Conservation (phyloP, 2,113 vertebrate genomes). For the Dasyornis broadbenti region DNA sequence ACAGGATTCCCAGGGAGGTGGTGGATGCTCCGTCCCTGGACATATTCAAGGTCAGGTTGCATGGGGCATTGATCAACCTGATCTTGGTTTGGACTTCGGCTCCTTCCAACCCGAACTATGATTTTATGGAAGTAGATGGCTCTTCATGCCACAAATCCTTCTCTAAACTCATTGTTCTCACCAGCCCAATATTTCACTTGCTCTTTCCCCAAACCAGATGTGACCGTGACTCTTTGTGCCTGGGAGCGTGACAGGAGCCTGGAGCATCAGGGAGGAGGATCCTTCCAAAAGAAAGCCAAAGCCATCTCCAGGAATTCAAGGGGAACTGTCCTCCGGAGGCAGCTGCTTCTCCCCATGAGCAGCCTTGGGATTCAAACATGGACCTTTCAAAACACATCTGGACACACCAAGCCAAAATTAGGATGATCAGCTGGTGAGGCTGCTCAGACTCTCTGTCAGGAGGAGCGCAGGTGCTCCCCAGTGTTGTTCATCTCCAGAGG, state of each 20-base stretch:
- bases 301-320: neutral
- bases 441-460: fast-evolving
- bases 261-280: neutral
- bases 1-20: neutral
- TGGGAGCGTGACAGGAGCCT: neutral
- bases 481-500: neutral
- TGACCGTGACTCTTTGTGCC: fast-evolving
- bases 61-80: neutral
- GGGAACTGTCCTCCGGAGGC: neutral
- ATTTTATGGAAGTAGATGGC: neutral
- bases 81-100: neutral
- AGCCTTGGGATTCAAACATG: neutral
- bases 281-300: neutral
- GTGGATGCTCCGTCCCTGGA: neutral
- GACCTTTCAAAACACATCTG: neutral
- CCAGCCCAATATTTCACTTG: neutral
- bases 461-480: neutral
- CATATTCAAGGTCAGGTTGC: neutral
- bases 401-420: neutral
- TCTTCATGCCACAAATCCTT: neutral
- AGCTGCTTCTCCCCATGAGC: neutral
- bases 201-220: neutral
- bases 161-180: neutral
- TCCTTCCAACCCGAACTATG: neutral
- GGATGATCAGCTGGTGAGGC: fast-evolving